phyloP scores from a whole-genome alignment of 2,888 invertebrate species.

The Drosophila macrothrix region DNA sequence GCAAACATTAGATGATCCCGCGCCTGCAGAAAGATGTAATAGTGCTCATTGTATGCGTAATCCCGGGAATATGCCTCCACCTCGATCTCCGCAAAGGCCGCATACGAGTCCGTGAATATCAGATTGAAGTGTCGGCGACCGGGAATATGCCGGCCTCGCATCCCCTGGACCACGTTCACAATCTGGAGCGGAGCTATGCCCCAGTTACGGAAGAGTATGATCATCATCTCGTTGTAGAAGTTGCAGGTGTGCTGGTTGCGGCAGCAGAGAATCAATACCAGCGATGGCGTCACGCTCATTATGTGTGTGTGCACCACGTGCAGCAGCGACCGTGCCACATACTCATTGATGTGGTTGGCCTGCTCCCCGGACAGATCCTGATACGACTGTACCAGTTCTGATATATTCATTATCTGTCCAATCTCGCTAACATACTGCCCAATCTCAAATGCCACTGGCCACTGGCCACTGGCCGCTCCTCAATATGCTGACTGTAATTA shows the following conservation, averaged over 20 bases:
- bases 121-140: conserved; percentile 66
- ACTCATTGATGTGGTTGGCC: conserved; percentile 59
- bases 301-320: conserved; percentile 70
- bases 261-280: conserved; percentile 71
- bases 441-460: conserved; percentile 3
- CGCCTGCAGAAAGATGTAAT: conserved; percentile 77
- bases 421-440: not conserved
- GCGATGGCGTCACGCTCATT: conserved; percentile 59
- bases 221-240: conserved; percentile 75
- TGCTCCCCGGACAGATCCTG: conserved; percentile 62
- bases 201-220: conserved; percentile 63
- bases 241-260: conserved; percentile 57
- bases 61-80: conserved; percentile 60
- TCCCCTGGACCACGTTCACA: conserved; percentile 49
- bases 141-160: conserved; percentile 15
- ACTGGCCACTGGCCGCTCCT: not conserved
- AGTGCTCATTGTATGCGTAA: conserved; percentile 74
- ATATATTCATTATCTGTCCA: conserved; percentile 64
- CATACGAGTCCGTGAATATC: conserved; percentile 76
- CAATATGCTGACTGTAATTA: not conserved
- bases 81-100: conserved; percentile 72
- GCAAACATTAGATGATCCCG: conserved; percentile 48
- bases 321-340: conserved; percentile 68
- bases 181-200: conserved; percentile 67
- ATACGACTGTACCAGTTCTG: conserved; percentile 57